Percentiles rank a stretch among this genome's conserved stretches.
Conservation (phyloP, 2,888 invertebrate species). For the Chrysina gloriosa region DNA sequence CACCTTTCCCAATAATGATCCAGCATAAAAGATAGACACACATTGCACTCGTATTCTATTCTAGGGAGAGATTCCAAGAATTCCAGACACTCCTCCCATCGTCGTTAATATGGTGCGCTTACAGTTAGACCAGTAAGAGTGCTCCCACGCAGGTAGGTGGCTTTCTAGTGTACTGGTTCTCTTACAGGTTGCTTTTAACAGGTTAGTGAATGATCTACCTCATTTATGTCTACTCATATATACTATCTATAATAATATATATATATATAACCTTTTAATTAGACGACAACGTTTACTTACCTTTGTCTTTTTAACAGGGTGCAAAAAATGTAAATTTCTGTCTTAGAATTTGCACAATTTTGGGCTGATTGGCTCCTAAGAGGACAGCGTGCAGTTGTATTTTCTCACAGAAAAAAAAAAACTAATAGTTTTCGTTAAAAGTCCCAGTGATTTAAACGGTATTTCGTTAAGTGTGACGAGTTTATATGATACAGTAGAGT, state of each 20-base stretch:
- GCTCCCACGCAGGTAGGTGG: slow-evolving; percentile 61
- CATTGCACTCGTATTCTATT: slow-evolving; percentile 31
- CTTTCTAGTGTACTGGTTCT: slow-evolving; percentile 54
- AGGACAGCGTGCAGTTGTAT: no score
- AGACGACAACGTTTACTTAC: background rate
- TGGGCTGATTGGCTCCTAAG: no score
- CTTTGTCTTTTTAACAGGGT: background rate
- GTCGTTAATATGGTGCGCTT: slow-evolving; percentile 54
- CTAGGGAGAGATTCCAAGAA: slow-evolving; percentile 52
- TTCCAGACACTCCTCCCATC: slow-evolving; percentile 55
- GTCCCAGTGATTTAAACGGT: no score
- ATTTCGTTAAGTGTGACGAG: no score
- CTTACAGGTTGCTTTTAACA: slow-evolving; percentile 52
- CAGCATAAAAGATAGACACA: background rate
- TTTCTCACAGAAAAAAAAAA: no score
- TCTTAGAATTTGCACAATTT: no score
- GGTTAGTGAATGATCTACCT: slow-evolving; percentile 53
- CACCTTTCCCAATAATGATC: background rate
- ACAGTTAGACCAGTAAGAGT: slow-evolving; percentile 63
- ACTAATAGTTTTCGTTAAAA: no score
- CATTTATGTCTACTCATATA: slow-evolving; percentile 41
- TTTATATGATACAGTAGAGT: no score
- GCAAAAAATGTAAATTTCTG: background rate
- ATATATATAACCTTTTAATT: slow-evolving; percentile 5
- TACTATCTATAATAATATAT: slow-evolving; percentile 19